Base-by-base conservation (phyloP, 2,113 vertebrate genomes). In the Crotalus tigris region DNA sequence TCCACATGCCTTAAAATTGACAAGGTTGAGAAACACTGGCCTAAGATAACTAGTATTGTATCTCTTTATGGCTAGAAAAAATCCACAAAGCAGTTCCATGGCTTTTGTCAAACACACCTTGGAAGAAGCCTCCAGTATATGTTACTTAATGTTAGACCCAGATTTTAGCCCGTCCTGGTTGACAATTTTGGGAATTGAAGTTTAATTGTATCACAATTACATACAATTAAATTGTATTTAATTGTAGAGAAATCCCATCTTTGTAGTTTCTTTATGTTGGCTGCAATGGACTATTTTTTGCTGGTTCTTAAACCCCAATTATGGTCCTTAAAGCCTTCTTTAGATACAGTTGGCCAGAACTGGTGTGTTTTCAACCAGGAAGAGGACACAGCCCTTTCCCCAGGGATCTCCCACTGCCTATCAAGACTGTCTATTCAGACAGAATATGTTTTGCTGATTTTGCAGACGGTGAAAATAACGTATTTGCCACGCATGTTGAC, bases 401-500 rank as follows among this genome's bases (percentile, higher is more conserved):
- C 58, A 4, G 24, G 24, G 58, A 26, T 61, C 10, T 61, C 58
- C 58, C n/a, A n/a, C 5, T 69, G 29, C 5, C 61, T 69, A 13
- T 5, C 64, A 69, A 69, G 64, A 17, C 29, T 15, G 64, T 13
- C 64, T 33, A 15, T 69, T 69, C 29, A 69, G 64, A 69, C 13
- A 33, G 61, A 69, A 69, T 69, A 33, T 69, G 15, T 33, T 69
- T 69, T 87, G 88, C 13, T 94, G 95, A 33, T 33, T 94, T 96
- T 95, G 1, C 94, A 98, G 98, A 96, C 96, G 90, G 93, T 88
- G 91, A 97, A 94, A 92, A 88, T 98, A 0, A 93, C 90, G 1
- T 61, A 33, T 29, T 94, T 98, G 91, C 98, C 98, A 3, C 95
- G 94, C 39, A 97, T 96, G 10, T 69, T 98, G 95, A 98, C 96